Base-by-base conservation (phyloP, 1,140 invertebrate species). In the Pseudoatta argentina region DNA sequence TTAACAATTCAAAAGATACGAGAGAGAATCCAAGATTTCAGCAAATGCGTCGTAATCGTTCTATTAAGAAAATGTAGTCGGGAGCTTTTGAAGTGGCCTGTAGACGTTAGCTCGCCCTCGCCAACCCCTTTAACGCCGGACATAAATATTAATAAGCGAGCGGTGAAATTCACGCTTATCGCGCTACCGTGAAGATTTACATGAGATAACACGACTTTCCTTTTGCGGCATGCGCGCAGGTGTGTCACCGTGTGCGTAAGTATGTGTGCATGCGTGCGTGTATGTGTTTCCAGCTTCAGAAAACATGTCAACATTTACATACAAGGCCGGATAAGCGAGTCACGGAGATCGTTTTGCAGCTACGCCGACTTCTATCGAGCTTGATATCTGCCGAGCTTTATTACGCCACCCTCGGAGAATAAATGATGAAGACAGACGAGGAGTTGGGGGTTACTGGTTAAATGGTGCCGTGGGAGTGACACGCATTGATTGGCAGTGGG, bases 91-190 rank as follows among this genome's bases (percentile, higher is more conserved):
- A 76, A 86, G 87, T n/a, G n/a, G 67, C 73, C 91, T 91, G 91
- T 92, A 92, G 79, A 61, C 89, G 69, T 44, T 59, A 71, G 85
- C 85, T 88, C 86, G 77, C 64, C 79, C 87, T 85, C 71, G 55
- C 72, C 90, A 90, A 89, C 91, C 86, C 87, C 88, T 91, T 88
- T 90, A 92, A 93, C 91, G 88, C 88, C 89, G 87, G 88, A 87
- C 93, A 94, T 94, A 94, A 93, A 94, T 94, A 94, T 94, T 94
- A 94, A 94, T 94, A 93, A 93, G 93, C 92, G 88, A 90, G 92
- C 87, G 92, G 89, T 92, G 92, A 92, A 93, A 94, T 94, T 94
- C 93, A 94, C 93, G 93, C 93, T 93, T 94, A 93, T 94, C 93
- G 92, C 91, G 91, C 92, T 91, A 92, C 93, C 93, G 93, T 94